phyloP scores from a whole-genome alignment of 2,113 vertebrate genomes.

The Diphyllodes magnificus region DNA sequence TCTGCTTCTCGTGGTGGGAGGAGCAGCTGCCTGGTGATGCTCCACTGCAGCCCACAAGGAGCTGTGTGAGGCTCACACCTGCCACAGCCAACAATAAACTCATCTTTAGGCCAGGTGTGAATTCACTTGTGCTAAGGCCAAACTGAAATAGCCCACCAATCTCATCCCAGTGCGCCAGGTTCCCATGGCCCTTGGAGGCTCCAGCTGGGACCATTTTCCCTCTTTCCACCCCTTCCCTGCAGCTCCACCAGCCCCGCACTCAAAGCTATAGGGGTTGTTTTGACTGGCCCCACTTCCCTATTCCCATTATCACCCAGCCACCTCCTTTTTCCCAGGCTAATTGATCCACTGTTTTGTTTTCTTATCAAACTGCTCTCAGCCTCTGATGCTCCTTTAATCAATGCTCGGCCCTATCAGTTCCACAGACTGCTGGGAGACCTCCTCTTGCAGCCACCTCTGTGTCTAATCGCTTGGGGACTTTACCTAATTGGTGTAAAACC shows the following conservation, averaged over 20 bases:
- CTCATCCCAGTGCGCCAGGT: neutral
- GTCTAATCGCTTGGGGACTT: neutral
- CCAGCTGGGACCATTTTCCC: neutral
- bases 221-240: neutral
- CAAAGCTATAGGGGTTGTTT: neutral
- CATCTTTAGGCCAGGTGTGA: neutral
- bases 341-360: constrained; percentile 30
- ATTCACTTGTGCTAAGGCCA: neutral
- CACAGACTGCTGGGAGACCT: neutral
- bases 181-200: neutral
- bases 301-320: neutral
- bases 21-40: neutral
- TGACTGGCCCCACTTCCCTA: neutral
- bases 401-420: neutral
- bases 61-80: neutral
- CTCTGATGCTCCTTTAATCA: constrained; percentile 26
- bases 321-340: neutral
- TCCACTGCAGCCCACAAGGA: accelerated
- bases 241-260: neutral
- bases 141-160: neutral
- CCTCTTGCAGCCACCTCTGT: neutral
- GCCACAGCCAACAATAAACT: neutral
- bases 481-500: constrained; percentile 51
- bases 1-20: neutral
- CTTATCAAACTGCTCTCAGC: constrained; percentile 9